These are phyloP conservation scores for Liasis olivaceus DNA, from an alignment of 2,797 vertebrate species.

Conservation along the genomic window DNA sequence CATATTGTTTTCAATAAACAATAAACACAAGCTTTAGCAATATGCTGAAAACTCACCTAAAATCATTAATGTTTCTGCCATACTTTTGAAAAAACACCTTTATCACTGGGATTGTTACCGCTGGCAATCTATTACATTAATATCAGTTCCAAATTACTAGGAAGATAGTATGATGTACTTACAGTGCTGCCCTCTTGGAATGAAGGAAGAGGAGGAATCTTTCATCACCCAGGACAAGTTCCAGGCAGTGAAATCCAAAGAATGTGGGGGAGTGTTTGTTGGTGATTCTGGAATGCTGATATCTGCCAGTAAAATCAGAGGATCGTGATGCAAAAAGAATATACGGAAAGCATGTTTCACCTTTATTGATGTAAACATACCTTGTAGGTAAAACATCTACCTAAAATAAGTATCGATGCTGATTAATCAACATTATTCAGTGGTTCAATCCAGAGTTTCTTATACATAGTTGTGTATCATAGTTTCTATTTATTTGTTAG, in stretches of 20 bases:
- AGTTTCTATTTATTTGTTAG: background rate
- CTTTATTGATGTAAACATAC: background rate
- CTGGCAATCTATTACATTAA: background rate
- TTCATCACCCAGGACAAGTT: constrained; percentile 81
- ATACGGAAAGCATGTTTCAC: background rate
- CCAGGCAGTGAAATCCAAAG: constrained; percentile 67
- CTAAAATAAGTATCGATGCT: background rate
- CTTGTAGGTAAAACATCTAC: background rate
- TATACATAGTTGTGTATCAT: background rate
- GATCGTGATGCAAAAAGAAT: constrained; percentile 17
- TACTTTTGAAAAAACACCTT: background rate
- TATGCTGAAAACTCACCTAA: background rate
- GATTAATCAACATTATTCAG: background rate
- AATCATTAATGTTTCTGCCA: background rate
- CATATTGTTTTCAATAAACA: background rate
- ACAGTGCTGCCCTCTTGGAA: constrained; percentile 76
- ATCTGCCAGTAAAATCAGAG: constrained; percentile 63
- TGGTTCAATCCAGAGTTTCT: background rate
- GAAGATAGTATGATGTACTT: constrained; percentile 50
- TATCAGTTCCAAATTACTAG: background rate
- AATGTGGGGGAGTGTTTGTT: constrained; percentile 52
- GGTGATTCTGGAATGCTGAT: constrained; percentile 52
- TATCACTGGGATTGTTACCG: background rate
- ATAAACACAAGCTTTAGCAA: background rate
- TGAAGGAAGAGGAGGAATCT: constrained; percentile 75